These are phyloP conservation scores for Dromococcyx pavoninus DNA, from an alignment of 2,797 vertebrate genomes.

Conservation along the genomic window DNA sequence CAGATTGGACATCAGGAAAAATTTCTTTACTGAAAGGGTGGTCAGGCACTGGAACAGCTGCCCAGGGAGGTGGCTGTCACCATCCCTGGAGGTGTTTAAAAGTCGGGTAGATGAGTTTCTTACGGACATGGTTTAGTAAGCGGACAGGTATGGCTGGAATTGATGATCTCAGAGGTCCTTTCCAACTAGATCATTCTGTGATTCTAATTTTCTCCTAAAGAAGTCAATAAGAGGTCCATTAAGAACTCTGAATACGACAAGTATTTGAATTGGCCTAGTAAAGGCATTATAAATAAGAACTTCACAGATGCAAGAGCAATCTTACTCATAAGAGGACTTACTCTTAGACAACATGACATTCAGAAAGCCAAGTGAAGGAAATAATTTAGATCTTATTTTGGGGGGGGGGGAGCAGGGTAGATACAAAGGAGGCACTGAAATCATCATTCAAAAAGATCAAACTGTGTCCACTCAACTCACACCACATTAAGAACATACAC, in stretches of 20 bases:
- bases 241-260: conserved; percentile 41
- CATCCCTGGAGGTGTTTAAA: no score
- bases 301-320: conserved; percentile 39
- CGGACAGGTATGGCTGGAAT: no score
- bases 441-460: not conserved
- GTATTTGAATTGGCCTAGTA: conserved; percentile 61
- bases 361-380: not conserved
- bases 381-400: not conserved
- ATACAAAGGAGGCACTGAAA: not conserved
- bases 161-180: no score
- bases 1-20: no score
- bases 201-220: no score
- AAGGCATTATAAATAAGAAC: conserved; percentile 64
- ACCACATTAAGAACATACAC: not conserved
- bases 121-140: no score
- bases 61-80: no score
- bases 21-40: no score
- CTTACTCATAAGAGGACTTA: not conserved
- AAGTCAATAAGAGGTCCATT: no score
- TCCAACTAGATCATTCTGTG: no score
- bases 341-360: not conserved
- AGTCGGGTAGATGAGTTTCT: no score
- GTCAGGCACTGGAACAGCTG: no score
- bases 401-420: not conserved
- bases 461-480: not conserved